Evolutionary conservation across 2,888 invertebrate species (phyloP), one percentile per base, ranked within the genome.

Genomic region (Helicoverpa assulta): DNA sequence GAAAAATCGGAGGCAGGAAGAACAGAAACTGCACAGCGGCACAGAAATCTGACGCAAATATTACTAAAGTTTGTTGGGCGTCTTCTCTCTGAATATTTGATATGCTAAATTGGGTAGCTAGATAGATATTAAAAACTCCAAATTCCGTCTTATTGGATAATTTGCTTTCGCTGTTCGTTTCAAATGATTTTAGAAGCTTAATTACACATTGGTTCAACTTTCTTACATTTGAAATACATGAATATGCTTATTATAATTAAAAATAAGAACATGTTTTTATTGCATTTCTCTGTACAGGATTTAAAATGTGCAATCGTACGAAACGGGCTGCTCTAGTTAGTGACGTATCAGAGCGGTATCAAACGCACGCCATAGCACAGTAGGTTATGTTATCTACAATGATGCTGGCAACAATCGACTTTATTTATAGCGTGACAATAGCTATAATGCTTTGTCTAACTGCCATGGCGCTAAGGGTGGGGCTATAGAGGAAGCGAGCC

Each of bases 291-390:
- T 29, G 57, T 76, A 72, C 78, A 85, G 79, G 78, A 85, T 76
- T 81, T 76, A 61, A 67, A 78, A 77, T 73, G 70, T 74, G 81
- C 80, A 83, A 83, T 86, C 67, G 75, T 75, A 81, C 80, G 82
- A 76, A 71, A 85, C 86, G 77, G 76, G 59, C 73, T 84, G 87
- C 83, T 88, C 88, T 81, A 88, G 78, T 87, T 87, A 73, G 81
- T 82, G 83, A 86, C 76, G 84, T 85, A 85, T 85, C 71, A 82
- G 85, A 87, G 82, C 86, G 79, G 73, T 85, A 85, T 84, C 82
- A 76, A 43, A 85, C 66, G 26, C 74, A 72, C 74, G 70, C 72
- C 71, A 72, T 73, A 69, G 19, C 64, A 60, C 51, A 74, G 61
- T 81, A 69, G 64, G 80, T 61, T 69, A 74, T 62, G 62, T 73